Evolutionary conservation across 2,888 invertebrate genomes (phyloP), one percentile per base, ranked within the genome.

Genomic region (Meiosimyza platycephala): DNA sequence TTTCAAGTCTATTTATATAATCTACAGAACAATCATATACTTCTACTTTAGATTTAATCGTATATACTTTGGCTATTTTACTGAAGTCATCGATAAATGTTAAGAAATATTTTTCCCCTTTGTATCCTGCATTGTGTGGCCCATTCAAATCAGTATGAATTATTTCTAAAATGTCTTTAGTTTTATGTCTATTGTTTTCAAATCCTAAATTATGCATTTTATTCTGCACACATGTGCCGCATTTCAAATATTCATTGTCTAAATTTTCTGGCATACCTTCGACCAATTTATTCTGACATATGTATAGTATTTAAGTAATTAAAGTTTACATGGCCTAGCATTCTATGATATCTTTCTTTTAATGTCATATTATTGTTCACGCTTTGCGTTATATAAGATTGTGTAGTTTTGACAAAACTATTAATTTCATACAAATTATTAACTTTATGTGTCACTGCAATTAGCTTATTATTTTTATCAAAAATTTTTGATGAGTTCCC

Each of bases 61-160:
- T 40, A 5, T 40, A 40, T 3, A 40, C 7, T 40, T 67, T 72
- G 6, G 66, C 69, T 22, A 75, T 57, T 63, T 77, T 77, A 66
- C 76, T 76, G 67, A 75, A 78, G 68, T 75, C 76, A 67, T 77
- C 78, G 51, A 77, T 76, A 16, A 76, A 67, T 6, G 72, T 67
- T 22, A 76, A 71, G 75, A 74, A 79, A 76, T 79, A 78, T 65
- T 76, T 79, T 75, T 77, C 78, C 2, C 75, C 76, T 13, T 72
- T 48, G 63, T 48, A 59, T 28, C 74, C 75, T 33, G 59, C 74
- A 65, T 18, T 47, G 50, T 72, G 73, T 6, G 74, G 73, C n/a
- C 75, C 72, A 74, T 72, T 63, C n/a, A 63, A 48, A 18, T 63
- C n/a, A 9, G 40, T 40, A 48, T 63, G 63, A 4, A 63, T 48